phyloP scores from a whole-genome alignment of 1,140 invertebrate genomes.

The Odontomachus brunneus region DNA sequence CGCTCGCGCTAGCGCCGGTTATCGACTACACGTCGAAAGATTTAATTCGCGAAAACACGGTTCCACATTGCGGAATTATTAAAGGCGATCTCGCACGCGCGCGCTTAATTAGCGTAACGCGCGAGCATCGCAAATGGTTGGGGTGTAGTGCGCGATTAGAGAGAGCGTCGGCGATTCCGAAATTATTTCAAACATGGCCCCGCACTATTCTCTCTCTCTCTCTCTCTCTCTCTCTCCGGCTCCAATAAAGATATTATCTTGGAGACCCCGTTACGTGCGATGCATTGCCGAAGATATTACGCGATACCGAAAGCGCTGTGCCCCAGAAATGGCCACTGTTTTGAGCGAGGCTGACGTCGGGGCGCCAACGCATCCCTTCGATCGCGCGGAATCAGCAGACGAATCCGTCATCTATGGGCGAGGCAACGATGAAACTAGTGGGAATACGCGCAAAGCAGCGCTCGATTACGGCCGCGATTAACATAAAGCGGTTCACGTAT shows the following conservation, averaged over 20 bases:
- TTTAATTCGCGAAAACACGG: constrained; percentile 53
- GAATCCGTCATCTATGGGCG: no score
- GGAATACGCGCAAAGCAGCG: not conserved
- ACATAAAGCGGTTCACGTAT: constrained; percentile 7
- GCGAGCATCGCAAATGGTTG: constrained; percentile 19
- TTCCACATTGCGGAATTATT: constrained; percentile 56
- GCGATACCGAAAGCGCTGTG: not conserved
- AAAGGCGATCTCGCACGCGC: constrained; percentile 18
- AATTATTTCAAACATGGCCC: constrained; percentile 57
- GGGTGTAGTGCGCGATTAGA: constrained; percentile 37
- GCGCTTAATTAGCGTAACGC: constrained; percentile 61
- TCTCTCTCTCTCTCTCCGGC: not conserved
- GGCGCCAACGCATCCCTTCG: no score
- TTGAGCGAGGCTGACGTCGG: no score
- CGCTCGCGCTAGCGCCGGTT: constrained; percentile 20
- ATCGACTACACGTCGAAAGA: constrained; percentile 60
- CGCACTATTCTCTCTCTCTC: not conserved
- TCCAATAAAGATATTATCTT: constrained; percentile 46
- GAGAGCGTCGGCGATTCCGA: constrained; percentile 7
- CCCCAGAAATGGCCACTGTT: not conserved
- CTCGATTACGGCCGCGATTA: not conserved
- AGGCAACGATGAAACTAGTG: constrained; percentile 10
- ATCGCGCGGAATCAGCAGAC: no score
- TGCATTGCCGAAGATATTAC: constrained; percentile 34
- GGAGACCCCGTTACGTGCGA: constrained; percentile 32